Evolutionary conservation across 2,888 invertebrate genomes (phyloP), one percentile per base, ranked within the genome.

Genomic region (Spilosoma lubricipeda): DNA sequence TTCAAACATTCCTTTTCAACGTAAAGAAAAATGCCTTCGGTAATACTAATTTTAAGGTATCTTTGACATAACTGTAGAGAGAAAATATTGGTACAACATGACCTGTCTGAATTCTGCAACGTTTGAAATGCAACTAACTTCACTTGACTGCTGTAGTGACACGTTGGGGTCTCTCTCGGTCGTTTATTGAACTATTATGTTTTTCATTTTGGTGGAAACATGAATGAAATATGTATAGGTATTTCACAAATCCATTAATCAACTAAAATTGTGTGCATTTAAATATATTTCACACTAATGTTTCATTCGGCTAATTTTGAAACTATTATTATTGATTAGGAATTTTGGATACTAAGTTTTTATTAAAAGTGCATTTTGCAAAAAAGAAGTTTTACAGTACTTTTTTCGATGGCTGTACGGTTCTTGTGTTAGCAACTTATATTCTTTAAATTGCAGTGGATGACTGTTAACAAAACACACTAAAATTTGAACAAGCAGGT

Each of bases 1-100:
- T n/a, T 59, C 4, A 67, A 30, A 48, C 67, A 67, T 67, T 67
- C 45, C 67, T 48, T 27, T 56, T 56, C n/a, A 56, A n/a, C n/a
- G n/a, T n/a, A 30, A 63, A 63, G 30, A 30, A 63, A 63, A 30
- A 18, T 15, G 15, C 30, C 59, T 63, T 63, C 15, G 30, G 15
- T 27, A 59, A 59, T 13, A 27, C 59, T 63, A 63, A 5, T 63
- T n/a, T n/a, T 56, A 56, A 56, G 27, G n/a, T 27, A 56, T 56
- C 56, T 56, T 56, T 56, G 56, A 56, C n/a, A 56, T 20, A 23
- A 48, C 52, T n/a, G n/a, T n/a, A 56, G 56, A 59, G 27, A 59
- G 15, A 27, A 56, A 59, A 27, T 27, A 27, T 4, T 27, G 59
- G 15, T 3, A 15, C 27, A 4, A 59, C 13, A 27, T 59, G 59